These are phyloP conservation scores for Calameuta idolon DNA, from an alignment of 2,888 invertebrate genomes.

Conservation along the genomic window DNA sequence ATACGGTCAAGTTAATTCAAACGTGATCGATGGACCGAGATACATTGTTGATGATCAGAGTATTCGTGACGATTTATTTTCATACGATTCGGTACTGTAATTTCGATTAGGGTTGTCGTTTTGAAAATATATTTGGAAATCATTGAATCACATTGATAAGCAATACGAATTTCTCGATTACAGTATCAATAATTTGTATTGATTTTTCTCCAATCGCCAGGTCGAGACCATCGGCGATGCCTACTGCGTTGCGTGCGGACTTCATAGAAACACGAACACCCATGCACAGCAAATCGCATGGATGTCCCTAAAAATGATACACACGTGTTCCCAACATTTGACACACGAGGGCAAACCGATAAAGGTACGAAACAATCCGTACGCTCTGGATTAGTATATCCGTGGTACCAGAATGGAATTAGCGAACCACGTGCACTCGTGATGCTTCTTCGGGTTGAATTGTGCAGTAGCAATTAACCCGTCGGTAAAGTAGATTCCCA, in stretches of 20 bases:
- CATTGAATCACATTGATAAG: not conserved
- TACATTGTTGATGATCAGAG: not conserved
- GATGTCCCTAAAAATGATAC: slow-evolving; percentile 96
- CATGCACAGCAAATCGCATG: slow-evolving; percentile 96
- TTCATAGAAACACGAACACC: slow-evolving; percentile 86
- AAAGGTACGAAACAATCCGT: slow-evolving; percentile 70
- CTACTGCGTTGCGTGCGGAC: slow-evolving; percentile 94
- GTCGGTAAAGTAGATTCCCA: not conserved
- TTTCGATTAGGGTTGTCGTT: not conserved
- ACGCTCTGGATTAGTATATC: not conserved
- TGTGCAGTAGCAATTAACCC: not conserved
- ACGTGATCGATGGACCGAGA: not conserved
- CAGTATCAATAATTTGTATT: not conserved
- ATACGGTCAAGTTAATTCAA: not conserved
- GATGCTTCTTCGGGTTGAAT: not conserved
- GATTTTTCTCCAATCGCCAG: slow-evolving; percentile 65
- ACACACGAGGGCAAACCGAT: slow-evolving; percentile 94
- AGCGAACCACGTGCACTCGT: not conserved
- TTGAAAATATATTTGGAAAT: not conserved
- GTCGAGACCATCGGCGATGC: slow-evolving; percentile 97
- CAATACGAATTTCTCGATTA: not conserved
- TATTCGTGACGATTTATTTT: not conserved
- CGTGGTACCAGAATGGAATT: not conserved
- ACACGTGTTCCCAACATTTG: slow-evolving; percentile 86
- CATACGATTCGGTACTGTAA: not conserved